These are phyloP conservation scores for Sus scrofa DNA, from an alignment of 2,113 vertebrate genomes.

Conservation along the genomic window T2T-Sscrofa CM000825.6:47514001-47514500, in stretches of 20 bases:
- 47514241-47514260: accelerated
- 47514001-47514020: too few relatives aligned
- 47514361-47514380: slow-evolving; percentile 96
- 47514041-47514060: not conserved
- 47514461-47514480: slow-evolving; percentile 93
- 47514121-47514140: not conserved
- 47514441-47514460: slow-evolving; percentile 99
- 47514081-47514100: not conserved
- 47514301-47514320: not conserved
- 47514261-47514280: accelerated
- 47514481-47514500: slow-evolving; percentile 87
- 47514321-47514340: not conserved
- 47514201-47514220: not conserved
- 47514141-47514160: accelerated
- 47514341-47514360: slow-evolving; percentile 68
- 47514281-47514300: accelerated
- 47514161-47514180: accelerated
- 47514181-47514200: accelerated
- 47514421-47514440: slow-evolving; percentile 96
- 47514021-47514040: too few relatives aligned
- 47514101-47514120: not conserved
- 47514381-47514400: slow-evolving; percentile 98
- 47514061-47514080: not conserved
- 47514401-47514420: slow-evolving; percentile 98
- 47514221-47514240: not conserved